Conservation (phyloP, 53 echinoderm and acorn worm genomes). For the Holothuria scabra region DNA sequence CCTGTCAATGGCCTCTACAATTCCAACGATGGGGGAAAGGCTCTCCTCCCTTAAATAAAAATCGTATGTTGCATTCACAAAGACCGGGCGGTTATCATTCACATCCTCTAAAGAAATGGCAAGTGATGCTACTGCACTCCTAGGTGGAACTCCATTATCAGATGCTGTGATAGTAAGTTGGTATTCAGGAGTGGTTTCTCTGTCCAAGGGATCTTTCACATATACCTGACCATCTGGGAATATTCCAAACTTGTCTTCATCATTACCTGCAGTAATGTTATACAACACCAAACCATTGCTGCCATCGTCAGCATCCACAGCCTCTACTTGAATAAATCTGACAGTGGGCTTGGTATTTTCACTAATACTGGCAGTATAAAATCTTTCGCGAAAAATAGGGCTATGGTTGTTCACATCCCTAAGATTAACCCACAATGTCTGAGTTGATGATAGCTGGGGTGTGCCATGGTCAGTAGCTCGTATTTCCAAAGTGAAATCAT, state of each 20-base stretch:
- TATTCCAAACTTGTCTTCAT: constrained; percentile 80
- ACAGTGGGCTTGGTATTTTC: constrained; percentile 56
- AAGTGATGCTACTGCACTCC: constrained; percentile 54
- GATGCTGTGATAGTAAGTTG: constrained; percentile 67
- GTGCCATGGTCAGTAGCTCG: constrained; percentile 86
- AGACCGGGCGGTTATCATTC: constrained; percentile 92
- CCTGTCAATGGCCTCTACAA: constrained; percentile 68
- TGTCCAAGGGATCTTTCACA: constrained; percentile 77
- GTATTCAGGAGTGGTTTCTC: constrained; percentile 73
- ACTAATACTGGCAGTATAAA: constrained; percentile 61
- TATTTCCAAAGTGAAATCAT: constrained; percentile 68
- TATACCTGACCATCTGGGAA: constrained; percentile 92
- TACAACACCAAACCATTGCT: constrained; percentile 82
- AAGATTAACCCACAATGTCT: constrained; percentile 64
- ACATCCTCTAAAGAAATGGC: constrained; percentile 74
- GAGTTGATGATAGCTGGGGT: constrained; percentile 72
- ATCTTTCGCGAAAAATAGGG: constrained; percentile 69
- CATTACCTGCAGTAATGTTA: constrained; percentile 74
- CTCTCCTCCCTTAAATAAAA: constrained; percentile 77
- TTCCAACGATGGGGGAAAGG: constrained; percentile 64
- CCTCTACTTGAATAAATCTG: constrained; percentile 64
- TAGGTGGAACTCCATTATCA: constrained; percentile 84
- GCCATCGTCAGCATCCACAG: constrained; percentile 84
- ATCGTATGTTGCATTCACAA: constrained; percentile 80
- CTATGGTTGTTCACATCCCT: constrained; percentile 93